These are phyloP conservation scores for Oriolus oriolus DNA, from an alignment of 2,113 vertebrate species.

Conservation along the genomic window DNA sequence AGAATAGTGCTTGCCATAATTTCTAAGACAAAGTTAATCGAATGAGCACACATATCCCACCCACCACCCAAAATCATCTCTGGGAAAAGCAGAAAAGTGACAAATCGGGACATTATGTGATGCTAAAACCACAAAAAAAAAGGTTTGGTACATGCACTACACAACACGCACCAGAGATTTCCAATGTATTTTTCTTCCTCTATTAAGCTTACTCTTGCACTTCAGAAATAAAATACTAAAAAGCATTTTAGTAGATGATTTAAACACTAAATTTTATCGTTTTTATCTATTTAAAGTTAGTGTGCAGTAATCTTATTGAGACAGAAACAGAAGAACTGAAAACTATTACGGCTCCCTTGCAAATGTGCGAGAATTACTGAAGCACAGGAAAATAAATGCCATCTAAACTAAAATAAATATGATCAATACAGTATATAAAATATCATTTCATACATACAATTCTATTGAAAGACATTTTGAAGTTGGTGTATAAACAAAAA, in stretches of 20 bases:
- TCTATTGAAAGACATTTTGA: neutral
- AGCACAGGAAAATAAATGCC: neutral
- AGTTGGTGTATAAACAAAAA: neutral
- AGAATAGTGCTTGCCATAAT: neutral
- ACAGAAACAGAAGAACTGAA: neutral
- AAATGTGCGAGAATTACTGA: neutral
- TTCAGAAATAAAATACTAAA: neutral
- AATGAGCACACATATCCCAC: neutral
- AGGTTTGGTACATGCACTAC: neutral
- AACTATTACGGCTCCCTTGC: neutral
- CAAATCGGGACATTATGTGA: neutral
- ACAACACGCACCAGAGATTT: neutral
- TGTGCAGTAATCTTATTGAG: neutral
- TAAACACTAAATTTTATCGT: neutral
- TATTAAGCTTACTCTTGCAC: neutral
- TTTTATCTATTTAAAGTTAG: neutral
- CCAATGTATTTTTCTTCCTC: neutral
- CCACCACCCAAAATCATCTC: neutral
- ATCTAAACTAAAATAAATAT: neutral
- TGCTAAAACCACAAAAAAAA: neutral
- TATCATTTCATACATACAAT: neutral
- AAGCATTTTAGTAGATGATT: neutral
- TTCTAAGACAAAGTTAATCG: neutral
- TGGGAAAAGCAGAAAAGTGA: neutral
- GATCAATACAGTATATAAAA: neutral